phyloP scores from a whole-genome alignment of 1,140 invertebrate species.

The Brachionus plicatilis region DNA sequence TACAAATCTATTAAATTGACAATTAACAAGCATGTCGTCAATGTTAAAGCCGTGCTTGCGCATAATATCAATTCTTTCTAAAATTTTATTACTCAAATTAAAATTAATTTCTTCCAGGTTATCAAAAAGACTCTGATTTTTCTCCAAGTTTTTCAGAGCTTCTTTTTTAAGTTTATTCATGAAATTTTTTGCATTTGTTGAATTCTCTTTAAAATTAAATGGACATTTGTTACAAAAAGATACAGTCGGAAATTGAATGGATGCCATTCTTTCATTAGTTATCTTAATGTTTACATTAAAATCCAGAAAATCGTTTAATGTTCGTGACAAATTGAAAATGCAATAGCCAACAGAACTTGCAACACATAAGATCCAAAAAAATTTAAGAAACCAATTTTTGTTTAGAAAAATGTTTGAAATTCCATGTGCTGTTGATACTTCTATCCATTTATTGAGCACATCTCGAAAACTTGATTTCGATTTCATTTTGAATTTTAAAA shows the following conservation, averaged over 20 bases:
- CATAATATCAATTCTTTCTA: no score
- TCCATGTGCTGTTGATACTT: neutral
- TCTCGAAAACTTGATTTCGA: no score
- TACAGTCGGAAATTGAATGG: neutral
- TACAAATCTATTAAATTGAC: neutral
- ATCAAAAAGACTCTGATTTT: no score
- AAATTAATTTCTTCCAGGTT: no score
- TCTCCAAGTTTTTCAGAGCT: no score
- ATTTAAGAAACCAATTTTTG: neutral
- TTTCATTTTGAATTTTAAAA: no score
- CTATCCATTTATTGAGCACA: neutral
- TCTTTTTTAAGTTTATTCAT: no score
- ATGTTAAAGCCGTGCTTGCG: neutral
- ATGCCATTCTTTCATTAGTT: neutral
- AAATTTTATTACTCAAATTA: no score
- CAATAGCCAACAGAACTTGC: neutral
- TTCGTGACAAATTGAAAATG: neutral
- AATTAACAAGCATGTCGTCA: neutral
- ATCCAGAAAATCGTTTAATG: neutral
- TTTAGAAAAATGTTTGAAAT: neutral
- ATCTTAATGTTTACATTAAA: neutral
- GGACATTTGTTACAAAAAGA: conserved; percentile 7
- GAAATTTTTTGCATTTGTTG: no score
- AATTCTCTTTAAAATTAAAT: neutral
- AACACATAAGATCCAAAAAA: neutral